Conservation (phyloP, 1,140 invertebrate species). For the Eulimnadia texana region DNA sequence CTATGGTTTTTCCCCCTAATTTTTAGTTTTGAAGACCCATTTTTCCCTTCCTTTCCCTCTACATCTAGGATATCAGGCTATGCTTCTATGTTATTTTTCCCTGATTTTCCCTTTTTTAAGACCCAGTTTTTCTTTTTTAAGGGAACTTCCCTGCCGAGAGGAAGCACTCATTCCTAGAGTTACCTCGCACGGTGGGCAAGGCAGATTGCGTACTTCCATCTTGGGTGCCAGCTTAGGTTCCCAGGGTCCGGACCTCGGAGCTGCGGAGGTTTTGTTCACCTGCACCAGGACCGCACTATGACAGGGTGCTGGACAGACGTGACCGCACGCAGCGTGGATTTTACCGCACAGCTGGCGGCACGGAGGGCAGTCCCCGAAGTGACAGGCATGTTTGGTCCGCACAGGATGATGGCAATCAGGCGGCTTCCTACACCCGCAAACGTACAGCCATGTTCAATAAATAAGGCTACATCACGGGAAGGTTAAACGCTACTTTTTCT, state of each 20-base stretch:
- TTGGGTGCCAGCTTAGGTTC: conserved; percentile 35
- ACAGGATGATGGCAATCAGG: conserved; percentile 62
- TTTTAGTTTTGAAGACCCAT: too few species aligned
- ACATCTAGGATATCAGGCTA: too few species aligned
- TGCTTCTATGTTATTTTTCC: too few species aligned
- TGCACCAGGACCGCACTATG: conserved; percentile 60
- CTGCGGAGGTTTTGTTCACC: conserved; percentile 32
- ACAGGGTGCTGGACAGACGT: conserved; percentile 57
- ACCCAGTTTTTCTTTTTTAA: too few species aligned
- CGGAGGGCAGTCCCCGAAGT: conserved; percentile 71
- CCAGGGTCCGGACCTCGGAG: conserved; percentile 57
- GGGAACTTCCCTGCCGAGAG: too few species aligned
- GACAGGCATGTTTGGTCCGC: conserved; percentile 60
- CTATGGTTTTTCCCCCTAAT: too few species aligned
- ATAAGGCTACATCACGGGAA: too few species aligned
- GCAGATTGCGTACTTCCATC: conserved; percentile 43
- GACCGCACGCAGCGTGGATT: conserved; percentile 44
- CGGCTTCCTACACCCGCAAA: conserved; percentile 42
- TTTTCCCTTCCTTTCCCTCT: too few species aligned
- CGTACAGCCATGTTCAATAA: too few species aligned
- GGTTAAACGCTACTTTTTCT: too few species aligned
- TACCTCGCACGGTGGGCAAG: conserved; percentile 41
- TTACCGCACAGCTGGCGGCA: conserved; percentile 60
- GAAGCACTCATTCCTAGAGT: conserved; percentile 18
- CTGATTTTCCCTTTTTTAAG: too few species aligned